phyloP scores from a whole-genome alignment of 2,888 invertebrate species.

The Tenodera sinensis region DNA sequence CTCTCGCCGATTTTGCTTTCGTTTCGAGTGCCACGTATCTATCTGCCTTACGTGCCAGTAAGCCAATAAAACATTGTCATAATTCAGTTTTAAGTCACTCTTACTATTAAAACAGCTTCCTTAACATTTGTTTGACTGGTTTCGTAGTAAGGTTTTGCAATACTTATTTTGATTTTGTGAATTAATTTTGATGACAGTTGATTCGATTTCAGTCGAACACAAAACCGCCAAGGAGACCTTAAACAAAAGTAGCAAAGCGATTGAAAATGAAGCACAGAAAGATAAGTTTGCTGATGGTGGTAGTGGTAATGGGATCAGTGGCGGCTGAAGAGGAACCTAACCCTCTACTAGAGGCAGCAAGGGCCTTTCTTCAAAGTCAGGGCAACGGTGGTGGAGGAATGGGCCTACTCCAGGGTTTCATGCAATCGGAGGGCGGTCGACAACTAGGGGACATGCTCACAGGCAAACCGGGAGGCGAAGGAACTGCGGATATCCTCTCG shows the following conservation, averaged over 20 bases:
- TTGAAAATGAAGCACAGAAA: not conserved
- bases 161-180: too few species aligned
- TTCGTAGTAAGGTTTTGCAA: not conserved
- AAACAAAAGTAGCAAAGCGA: not conserved
- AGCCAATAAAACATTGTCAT: too few species aligned
- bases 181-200: too few species aligned
- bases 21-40: not conserved
- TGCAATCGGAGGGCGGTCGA: conserved; percentile 64
- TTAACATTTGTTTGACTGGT: too few species aligned
- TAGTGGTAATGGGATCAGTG: not conserved
- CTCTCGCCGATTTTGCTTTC: not conserved
- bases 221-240: too few species aligned
- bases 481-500: conserved; percentile 41
- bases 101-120: too few species aligned
- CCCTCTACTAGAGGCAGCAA: conserved; percentile 66
- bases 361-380: conserved; percentile 51
- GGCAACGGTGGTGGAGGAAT: conserved; percentile 56
- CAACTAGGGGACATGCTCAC: conserved; percentile 43
- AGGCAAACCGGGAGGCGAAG: conserved; percentile 35
- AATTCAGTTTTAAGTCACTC: too few species aligned
- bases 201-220: too few species aligned
- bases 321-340: conserved; percentile 51
- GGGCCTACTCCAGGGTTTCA: conserved; percentile 61
- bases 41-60: too few species aligned
- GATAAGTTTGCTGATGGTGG: not conserved